Percentiles rank a stretch among this genome's conserved stretches.
phyloP scores from a whole-genome alignment of 2,797 vertebrate species.

The Pantherophis vulpinus region DNA sequence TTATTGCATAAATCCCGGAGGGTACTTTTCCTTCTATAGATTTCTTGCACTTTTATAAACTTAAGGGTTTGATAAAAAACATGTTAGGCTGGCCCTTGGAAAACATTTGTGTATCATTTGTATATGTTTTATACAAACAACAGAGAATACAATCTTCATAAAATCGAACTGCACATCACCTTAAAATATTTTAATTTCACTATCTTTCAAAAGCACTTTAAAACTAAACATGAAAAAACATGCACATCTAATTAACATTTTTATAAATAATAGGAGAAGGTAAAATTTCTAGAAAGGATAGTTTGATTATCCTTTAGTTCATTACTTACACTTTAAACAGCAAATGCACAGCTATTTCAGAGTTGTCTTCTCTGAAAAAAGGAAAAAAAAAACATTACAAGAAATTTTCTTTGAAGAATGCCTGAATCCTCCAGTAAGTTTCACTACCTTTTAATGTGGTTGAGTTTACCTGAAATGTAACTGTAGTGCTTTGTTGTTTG shows the following conservation, averaged over 20 bases:
- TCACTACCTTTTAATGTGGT: neutral
- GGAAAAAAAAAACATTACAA: neutral
- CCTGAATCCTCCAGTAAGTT: conserved; percentile 20
- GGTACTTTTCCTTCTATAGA: neutral
- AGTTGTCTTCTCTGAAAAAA: neutral
- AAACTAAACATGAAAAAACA: neutral
- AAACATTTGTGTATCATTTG: neutral
- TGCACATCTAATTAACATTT: neutral
- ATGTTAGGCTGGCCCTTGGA: too few species aligned
- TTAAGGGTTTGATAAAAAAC: neutral
- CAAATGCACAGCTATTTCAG: neutral
- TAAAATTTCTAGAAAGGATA: conserved; percentile 11
- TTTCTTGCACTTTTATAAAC: neutral
- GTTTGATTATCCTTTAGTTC: neutral
- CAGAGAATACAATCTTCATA: neutral
- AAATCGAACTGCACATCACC: neutral
- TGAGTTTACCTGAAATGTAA: neutral
- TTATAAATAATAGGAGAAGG: neutral
- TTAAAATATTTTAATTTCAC: neutral
- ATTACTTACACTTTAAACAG: conserved; percentile 42
- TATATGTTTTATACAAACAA: neutral
- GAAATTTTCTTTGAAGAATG: neutral
- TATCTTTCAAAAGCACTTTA: neutral
- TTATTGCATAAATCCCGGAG: neutral
- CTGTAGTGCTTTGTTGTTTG: neutral